These are phyloP conservation scores for Phaethornis superciliosus DNA, from an alignment of 2,113 vertebrate genomes.

Conservation along the genomic window DNA sequence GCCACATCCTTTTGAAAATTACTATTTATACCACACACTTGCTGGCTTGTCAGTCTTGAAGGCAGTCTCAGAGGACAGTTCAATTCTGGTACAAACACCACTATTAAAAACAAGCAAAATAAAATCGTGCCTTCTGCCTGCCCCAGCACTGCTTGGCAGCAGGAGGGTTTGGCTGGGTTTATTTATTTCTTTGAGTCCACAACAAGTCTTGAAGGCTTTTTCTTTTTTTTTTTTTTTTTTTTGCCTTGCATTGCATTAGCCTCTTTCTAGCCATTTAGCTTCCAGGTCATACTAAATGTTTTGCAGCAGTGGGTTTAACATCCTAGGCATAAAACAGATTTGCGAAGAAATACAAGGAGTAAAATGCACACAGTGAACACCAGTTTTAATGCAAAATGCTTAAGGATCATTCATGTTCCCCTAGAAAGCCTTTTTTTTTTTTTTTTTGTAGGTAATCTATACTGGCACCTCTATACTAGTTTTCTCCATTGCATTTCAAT, in stretches of 20 bases:
- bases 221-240: no score
- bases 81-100: not conserved
- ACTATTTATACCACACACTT: accelerated
- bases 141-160: accelerated
- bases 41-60: not conserved
- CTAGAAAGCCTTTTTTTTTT: accelerated
- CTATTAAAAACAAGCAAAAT: not conserved
- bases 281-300: no score
- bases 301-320: not conserved
- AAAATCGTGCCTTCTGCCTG: not conserved
- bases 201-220: not conserved
- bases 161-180: not conserved
- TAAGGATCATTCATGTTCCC: not conserved
- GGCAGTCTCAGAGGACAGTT: accelerated
- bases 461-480: not conserved
- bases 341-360: not conserved
- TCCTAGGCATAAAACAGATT: not conserved
- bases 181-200: not conserved
- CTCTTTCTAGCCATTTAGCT: not conserved
- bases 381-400: not conserved
- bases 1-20: not conserved
- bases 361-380: accelerated
- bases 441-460: not conserved
- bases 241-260: not conserved
- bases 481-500: not conserved